Evolutionary conservation across 2,113 vertebrate species (phyloP).

Genomic region (Cervus canadensis): DNA sequence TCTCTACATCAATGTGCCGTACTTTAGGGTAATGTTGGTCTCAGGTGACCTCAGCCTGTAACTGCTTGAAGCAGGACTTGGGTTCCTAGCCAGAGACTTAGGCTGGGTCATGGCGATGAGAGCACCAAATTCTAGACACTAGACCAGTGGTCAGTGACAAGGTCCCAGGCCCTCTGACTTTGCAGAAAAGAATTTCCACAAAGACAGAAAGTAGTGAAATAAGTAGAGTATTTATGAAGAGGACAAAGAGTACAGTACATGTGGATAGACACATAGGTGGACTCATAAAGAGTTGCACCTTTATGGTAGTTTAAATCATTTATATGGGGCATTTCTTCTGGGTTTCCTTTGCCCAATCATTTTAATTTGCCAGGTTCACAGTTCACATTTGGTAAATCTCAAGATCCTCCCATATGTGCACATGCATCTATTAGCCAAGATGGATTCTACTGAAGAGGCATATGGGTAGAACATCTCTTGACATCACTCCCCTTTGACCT

Average conservation of each 20-base stretch:
- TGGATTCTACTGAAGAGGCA: neutral
- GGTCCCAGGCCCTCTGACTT: neutral
- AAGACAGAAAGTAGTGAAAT: neutral
- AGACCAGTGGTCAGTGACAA: neutral
- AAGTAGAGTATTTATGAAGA: neutral
- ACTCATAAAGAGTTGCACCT: neutral
- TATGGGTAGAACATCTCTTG: neutral
- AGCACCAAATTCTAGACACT: neutral
- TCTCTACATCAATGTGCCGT: neutral
- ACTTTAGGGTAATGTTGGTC: neutral
- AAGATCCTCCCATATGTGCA: neutral
- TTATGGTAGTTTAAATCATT: neutral
- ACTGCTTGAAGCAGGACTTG: neutral
- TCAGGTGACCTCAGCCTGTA: neutral
- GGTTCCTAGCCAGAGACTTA: neutral
- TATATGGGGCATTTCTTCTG: neutral
- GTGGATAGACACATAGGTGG: neutral
- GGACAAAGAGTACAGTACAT: neutral
- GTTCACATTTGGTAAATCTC: neutral
- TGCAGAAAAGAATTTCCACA: neutral
- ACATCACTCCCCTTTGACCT: neutral
- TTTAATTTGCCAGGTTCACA: neutral
- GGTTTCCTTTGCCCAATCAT: neutral
- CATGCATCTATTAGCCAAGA: neutral
- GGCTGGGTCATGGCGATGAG: rapidly evolving